These are phyloP conservation scores for Silurus lanzhouensis DNA, from an alignment of 2,797 vertebrate genomes.

Conservation along the genomic window DNA sequence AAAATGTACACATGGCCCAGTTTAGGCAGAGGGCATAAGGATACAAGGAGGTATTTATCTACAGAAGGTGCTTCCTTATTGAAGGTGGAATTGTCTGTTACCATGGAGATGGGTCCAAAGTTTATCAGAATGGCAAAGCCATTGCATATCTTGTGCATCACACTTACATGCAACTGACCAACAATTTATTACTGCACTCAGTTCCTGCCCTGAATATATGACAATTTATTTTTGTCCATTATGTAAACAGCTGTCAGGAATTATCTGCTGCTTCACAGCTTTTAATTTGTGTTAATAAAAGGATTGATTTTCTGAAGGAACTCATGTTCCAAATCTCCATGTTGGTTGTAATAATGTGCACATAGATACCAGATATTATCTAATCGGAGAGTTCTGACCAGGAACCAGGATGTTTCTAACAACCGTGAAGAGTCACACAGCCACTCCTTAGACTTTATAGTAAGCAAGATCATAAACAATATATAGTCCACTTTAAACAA, in stretches of 20 bases:
- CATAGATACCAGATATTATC: neutral
- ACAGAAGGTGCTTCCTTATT: neutral
- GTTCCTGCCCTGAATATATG: neutral
- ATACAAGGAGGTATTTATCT: slow-evolving; percentile 5
- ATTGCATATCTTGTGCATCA: slow-evolving; percentile 16
- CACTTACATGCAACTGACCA: slow-evolving; percentile 10
- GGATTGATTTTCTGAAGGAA: neutral
- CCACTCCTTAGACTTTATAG: slow-evolving; percentile 1
- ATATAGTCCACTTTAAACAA: neutral
- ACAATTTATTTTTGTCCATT: neutral
- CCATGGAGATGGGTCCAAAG: slow-evolving; percentile 65
- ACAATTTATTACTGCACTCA: slow-evolving; percentile 7
- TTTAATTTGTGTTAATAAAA: neutral
- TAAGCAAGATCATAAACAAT: slow-evolving; percentile 9
- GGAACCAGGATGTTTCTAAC: neutral
- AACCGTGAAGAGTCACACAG: neutral
- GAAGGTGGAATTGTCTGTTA: slow-evolving; percentile 3
- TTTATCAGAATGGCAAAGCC: slow-evolving; percentile 38
- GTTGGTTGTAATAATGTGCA: neutral
- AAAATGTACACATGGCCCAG: neutral
- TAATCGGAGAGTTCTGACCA: neutral
- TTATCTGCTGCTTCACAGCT: neutral
- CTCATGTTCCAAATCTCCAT: neutral
- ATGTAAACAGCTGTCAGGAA: neutral
- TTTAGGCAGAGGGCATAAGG: slow-evolving; percentile 1